phyloP scores from a whole-genome alignment of 2,797 vertebrate species.

The Gobio occitaniae region DNA sequence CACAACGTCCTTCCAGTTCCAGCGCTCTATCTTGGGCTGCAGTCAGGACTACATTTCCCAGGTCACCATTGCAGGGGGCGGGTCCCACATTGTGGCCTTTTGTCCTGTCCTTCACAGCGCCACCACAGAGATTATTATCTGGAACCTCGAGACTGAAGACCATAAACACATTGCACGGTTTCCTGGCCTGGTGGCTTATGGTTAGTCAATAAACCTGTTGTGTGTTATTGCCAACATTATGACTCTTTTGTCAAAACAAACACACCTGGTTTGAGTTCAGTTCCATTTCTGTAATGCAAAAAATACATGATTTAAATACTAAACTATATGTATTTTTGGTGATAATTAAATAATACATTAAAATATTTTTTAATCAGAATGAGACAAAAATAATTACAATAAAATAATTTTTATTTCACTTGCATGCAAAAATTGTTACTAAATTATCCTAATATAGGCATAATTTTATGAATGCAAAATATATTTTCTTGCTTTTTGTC shows the following conservation, averaged over 20 bases:
- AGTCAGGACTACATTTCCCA: constrained; percentile 71
- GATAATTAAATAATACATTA: background rate
- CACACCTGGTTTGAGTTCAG: background rate
- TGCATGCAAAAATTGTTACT: background rate
- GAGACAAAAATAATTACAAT: background rate
- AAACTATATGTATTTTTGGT: background rate
- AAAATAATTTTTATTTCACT: background rate
- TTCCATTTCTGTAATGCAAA: background rate
- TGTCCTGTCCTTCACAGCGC: constrained; percentile 62
- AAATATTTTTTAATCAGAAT: background rate
- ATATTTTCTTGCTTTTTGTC: background rate
- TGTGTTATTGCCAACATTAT: background rate
- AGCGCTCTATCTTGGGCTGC: constrained; percentile 70
- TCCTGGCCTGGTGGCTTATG: constrained; percentile 63
- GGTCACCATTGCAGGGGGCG: constrained; percentile 67
- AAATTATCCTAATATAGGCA: background rate
- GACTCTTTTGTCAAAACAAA: background rate
- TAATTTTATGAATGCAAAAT: background rate
- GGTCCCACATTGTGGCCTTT: constrained; percentile 70
- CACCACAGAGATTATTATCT: constrained; percentile 72
- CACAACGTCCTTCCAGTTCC: constrained; percentile 68
- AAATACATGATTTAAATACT: too few relatives aligned
- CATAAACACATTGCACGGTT: constrained; percentile 72
- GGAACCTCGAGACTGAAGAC: constrained; percentile 79
- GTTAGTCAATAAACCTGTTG: constrained; percentile 51